These are phyloP conservation scores for Rhizoglyphus robini DNA, from an alignment of 1,140 invertebrate genomes.

Conservation along the genomic window DNA sequence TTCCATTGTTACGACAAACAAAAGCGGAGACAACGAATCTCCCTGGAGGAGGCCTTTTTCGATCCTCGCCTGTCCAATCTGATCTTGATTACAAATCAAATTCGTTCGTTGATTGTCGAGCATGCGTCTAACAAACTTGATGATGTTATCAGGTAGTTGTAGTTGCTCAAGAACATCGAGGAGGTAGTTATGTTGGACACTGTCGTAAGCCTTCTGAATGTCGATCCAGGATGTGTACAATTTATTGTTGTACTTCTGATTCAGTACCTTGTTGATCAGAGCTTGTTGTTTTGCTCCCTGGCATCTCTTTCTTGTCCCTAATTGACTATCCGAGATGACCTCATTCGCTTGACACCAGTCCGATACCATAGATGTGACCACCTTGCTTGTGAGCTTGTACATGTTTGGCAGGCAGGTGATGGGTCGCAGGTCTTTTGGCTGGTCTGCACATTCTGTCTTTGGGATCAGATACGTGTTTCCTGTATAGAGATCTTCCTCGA, in stretches of 20 bases:
- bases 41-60: no score
- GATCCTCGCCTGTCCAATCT: neutral
- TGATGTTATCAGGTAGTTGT: neutral
- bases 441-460: neutral
- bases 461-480: neutral
- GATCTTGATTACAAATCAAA: neutral
- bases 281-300: neutral
- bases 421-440: neutral
- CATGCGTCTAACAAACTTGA: neutral
- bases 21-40: neutral
- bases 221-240: neutral
- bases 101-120: neutral
- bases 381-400: no score
- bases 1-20: neutral
- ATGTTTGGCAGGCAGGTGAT: neutral
- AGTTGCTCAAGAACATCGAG: neutral
- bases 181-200: neutral
- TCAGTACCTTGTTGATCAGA: neutral
- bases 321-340: neutral
- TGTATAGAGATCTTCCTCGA: neutral
- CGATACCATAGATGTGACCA: neutral
- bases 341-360: neutral
- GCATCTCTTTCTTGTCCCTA: neutral
- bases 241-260: neutral
- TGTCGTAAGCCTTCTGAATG: neutral